Conservation (phyloP, 2,888 invertebrate species). For the Athripsodes cinereus region DNA sequence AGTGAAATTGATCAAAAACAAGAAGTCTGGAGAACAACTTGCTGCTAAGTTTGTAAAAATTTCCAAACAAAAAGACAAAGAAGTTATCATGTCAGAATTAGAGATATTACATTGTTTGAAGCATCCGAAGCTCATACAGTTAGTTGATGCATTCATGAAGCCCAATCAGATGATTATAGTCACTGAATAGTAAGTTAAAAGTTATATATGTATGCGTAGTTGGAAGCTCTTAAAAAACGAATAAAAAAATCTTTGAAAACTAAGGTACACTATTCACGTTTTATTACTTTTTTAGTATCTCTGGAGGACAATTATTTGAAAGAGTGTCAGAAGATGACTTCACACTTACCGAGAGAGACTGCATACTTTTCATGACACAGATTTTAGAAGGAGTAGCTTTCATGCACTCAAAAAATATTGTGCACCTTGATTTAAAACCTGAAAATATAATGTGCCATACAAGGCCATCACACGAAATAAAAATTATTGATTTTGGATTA, state of each 20-base stretch:
- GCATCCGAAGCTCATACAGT: slow-evolving; percentile 78
- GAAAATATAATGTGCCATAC: slow-evolving; percentile 93
- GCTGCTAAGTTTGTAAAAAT: slow-evolving; percentile 83
- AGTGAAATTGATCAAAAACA: slow-evolving; percentile 60
- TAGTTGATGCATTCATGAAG: slow-evolving; percentile 30
- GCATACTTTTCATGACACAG: slow-evolving; percentile 80
- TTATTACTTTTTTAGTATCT: slow-evolving; percentile 57
- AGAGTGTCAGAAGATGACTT: slow-evolving; percentile 90
- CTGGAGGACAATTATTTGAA: slow-evolving; percentile 91
- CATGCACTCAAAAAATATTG: slow-evolving; percentile 77
- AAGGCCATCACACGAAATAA: slow-evolving; percentile 77
- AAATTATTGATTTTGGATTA: slow-evolving; percentile 91
- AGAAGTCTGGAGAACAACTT: slow-evolving; percentile 54
- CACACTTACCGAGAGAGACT: slow-evolving; percentile 60
- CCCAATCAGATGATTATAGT: slow-evolving; percentile 68
- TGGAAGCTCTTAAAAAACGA: too few relatives aligned
- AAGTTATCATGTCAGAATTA: slow-evolving; percentile 76
- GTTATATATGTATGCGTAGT: too few relatives aligned
- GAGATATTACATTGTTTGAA: slow-evolving; percentile 78
- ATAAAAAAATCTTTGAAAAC: slow-evolving; percentile 3
- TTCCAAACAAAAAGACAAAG: slow-evolving; percentile 63
- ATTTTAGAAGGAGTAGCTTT: slow-evolving; percentile 88
- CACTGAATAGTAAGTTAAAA: slow-evolving; percentile 80
- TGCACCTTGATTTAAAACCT: slow-evolving; percentile 91
- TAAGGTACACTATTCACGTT: not conserved